Base-by-base conservation (phyloP, 2,888 invertebrate species). In the Pachycephus smyrnensis region DNA sequence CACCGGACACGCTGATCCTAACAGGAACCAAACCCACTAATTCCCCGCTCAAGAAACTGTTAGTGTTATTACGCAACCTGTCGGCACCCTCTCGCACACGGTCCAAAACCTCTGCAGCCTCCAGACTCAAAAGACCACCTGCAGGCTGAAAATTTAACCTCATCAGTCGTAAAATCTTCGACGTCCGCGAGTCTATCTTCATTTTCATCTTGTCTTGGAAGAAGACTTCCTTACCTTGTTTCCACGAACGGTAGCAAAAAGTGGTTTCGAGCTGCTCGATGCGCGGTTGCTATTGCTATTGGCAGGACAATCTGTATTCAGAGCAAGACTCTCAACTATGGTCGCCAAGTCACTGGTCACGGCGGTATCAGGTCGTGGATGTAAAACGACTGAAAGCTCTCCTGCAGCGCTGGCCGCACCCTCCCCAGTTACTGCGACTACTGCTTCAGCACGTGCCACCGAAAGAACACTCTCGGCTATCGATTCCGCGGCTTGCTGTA, bases 401-500 rank as follows among this genome's bases (percentile, higher is more conserved):
- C 93, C 93, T 30, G 93, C 93, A 81, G 93, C 92, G 84, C 93
- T 93, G 55, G 92, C 93, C 68, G 93, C 93, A 23, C 93, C 93
- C 88, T 93, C 91, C 37, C 92, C 91, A 69, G 92, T 92, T 33
- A 92, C 92, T 23, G 94, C 94, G 30, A 94, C 94, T 40, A 94
- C 93, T 75, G 95, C 95, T 89, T 96, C 95, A 6, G 95, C 94
- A 83, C 95, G 94, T 31, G 95, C 95, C 75, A 95, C 94, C 73
- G 95, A 95, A 82, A 96, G 92, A 69, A 96, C 95, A 89, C 95
- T 96, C 92, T 98, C 97, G 4, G 97, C 96, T 87, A 98, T 96
- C 76, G 97, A 97, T 91, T 98, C 97, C 15, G 97, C 96, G 3
- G 98, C 96, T 93, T 96, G 95, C 93, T 94, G 88, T 55, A 85